Evolutionary conservation across 2,113 vertebrate species (phyloP).

Genomic region (Chascanopsetta lugubris): DNA sequence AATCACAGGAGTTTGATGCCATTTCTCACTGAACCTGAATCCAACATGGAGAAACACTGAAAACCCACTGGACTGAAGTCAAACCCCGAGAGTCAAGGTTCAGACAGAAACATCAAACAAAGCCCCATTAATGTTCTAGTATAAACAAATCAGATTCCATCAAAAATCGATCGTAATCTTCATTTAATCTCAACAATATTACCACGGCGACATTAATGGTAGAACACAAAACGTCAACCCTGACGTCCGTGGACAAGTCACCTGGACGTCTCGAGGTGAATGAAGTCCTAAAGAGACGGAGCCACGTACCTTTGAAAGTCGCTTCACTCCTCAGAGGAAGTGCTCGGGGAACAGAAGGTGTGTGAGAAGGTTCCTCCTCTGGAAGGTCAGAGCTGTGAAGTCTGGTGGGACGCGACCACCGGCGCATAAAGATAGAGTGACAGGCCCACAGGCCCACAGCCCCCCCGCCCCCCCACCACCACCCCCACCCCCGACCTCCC

Average conservation of each 20-base stretch:
- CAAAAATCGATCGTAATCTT: neutral
- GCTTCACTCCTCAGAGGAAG: slow-evolving; percentile 23
- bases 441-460: slow-evolving; percentile 8
- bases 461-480: too few relatives aligned
- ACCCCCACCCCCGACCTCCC: slow-evolving; percentile 29
- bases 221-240: neutral
- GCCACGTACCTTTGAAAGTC: slow-evolving; percentile 43
- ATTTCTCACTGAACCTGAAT: neutral
- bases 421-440: slow-evolving; percentile 58
- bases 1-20: neutral
- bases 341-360: neutral
- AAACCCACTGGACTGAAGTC: neutral
- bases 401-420: slow-evolving; percentile 48
- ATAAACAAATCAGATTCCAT: neutral
- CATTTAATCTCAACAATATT: neutral
- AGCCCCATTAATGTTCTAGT: neutral
- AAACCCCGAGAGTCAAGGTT: neutral
- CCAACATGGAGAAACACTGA: neutral
- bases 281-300: neutral
- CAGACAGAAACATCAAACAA: neutral
- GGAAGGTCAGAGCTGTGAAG: slow-evolving; percentile 58
- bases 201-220: neutral
- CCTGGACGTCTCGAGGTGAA: neutral
- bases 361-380: slow-evolving; percentile 2
- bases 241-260: neutral